Percentiles rank a stretch among this genome's conserved stretches.
Evolutionary conservation across 2,888 invertebrate genomes (phyloP).

Genomic region (Prenolepis imparis): DNA sequence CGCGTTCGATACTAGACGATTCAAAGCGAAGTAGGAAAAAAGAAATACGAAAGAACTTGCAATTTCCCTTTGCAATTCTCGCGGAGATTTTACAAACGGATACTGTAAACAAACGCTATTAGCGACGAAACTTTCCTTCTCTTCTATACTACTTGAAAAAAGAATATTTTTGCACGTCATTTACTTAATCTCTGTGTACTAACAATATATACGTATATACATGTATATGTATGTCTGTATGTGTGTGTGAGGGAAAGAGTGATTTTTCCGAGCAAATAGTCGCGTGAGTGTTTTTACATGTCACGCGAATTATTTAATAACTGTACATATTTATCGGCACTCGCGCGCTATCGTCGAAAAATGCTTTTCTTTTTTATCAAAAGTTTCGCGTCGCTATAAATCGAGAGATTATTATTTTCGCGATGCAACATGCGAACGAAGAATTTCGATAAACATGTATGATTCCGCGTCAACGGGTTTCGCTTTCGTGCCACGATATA

Average conservation of each 20-base stretch:
- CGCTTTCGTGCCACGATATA: not conserved
- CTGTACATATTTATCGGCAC: not conserved
- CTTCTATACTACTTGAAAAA: not conserved
- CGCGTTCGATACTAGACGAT: conserved; percentile 58
- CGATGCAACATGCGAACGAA: conserved; percentile 14
- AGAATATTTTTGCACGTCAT: not conserved
- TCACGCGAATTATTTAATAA: conserved; percentile 11
- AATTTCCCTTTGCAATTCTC: conserved; percentile 56
- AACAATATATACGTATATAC: not conserved
- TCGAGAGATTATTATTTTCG: conserved; percentile 36
- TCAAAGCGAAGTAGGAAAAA: conserved; percentile 43
- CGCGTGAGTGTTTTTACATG: conserved; percentile 25
- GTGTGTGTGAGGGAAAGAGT: not conserved
- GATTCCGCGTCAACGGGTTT: not conserved
- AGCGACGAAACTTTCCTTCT: not conserved
- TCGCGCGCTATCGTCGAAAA: conserved; percentile 26
- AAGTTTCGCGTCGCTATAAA: conserved; percentile 19
- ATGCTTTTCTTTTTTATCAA: conserved; percentile 17
- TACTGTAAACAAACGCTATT: conserved; percentile 21
- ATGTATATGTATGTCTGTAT: not conserved
- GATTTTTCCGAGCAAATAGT: not conserved
- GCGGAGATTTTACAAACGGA: conserved; percentile 16
- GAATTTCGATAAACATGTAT: conserved; percentile 30
- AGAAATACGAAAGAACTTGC: conserved; percentile 58
- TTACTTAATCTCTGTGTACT: not conserved